These are phyloP conservation scores for Trichomalopsis sarcophagae DNA, from an alignment of 1,140 invertebrate species.

Conservation along the genomic window DNA sequence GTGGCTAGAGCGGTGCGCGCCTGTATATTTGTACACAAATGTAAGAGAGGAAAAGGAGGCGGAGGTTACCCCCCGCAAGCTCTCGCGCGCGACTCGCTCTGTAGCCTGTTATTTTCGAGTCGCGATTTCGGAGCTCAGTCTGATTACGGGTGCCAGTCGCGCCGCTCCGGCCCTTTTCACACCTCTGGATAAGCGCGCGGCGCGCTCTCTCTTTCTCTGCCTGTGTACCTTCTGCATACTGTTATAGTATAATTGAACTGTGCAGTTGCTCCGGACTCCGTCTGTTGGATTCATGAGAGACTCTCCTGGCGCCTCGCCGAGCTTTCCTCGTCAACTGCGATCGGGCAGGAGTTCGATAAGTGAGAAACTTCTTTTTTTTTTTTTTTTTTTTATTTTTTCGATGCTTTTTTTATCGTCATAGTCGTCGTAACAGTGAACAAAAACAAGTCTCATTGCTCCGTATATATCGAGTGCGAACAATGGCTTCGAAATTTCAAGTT, in stretches of 20 bases:
- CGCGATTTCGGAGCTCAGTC: slow-evolving; percentile 62
- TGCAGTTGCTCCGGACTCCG: too few species aligned
- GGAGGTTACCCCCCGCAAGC: slow-evolving; percentile 49
- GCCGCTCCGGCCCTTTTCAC: slow-evolving; percentile 49
- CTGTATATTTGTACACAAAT: slow-evolving; percentile 30
- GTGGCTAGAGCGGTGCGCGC: background rate
- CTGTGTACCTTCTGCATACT: too few species aligned
- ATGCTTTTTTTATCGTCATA: too few species aligned
- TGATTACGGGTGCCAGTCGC: slow-evolving; percentile 72
- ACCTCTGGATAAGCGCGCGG: background rate
- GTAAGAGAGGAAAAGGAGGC: slow-evolving; percentile 17
- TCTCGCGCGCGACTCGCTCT: slow-evolving; percentile 52
- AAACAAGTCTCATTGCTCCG: background rate
- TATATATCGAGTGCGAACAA: background rate
- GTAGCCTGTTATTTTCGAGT: slow-evolving; percentile 36
- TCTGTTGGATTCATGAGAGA: slow-evolving; percentile 33
- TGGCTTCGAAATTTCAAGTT: slow-evolving; percentile 39
- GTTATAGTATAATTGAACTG: too few species aligned
- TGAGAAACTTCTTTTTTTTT: background rate
- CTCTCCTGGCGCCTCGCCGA: slow-evolving; percentile 5
- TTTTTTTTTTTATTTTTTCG: background rate
- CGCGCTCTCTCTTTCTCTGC: too few species aligned
- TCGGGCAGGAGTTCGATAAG: slow-evolving; percentile 23
- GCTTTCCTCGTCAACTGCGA: slow-evolving; percentile 10
- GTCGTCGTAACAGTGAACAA: too few species aligned